Conservation (phyloP, 2,888 invertebrate genomes). For the Uropetala carovei region DNA sequence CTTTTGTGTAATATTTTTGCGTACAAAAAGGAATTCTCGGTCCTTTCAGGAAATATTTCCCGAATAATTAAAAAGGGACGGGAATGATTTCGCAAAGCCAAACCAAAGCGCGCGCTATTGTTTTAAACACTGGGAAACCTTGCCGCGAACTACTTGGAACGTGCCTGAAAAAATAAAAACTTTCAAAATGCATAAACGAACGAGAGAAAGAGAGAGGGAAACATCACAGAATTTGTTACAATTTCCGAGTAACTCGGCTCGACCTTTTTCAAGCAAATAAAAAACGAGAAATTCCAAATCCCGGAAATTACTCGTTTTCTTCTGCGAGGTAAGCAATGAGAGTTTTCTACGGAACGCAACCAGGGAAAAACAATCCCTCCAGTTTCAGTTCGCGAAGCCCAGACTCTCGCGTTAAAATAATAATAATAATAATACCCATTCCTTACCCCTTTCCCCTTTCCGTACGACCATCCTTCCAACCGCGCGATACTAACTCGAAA, state of each 20-base stretch:
- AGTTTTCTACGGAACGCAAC: neutral
- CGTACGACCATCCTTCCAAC: neutral
- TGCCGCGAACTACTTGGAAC: neutral
- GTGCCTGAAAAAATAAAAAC: neutral
- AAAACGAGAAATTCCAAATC: neutral
- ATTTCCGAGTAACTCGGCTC: neutral
- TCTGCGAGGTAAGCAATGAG: neutral
- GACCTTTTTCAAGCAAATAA: neutral
- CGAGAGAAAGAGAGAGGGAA: too few relatives aligned
- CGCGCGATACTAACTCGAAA: neutral
- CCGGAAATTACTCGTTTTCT: constrained; percentile 47
- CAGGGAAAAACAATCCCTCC: constrained; percentile 11
- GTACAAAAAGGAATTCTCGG: too few relatives aligned
- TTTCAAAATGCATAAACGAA: neutral
- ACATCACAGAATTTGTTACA: neutral
- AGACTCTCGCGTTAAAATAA: neutral
- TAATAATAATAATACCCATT: too few relatives aligned
- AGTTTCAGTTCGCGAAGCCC: neutral
- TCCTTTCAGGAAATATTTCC: neutral
- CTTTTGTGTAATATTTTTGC: too few relatives aligned
- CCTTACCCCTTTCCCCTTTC: neutral
- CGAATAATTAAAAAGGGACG: neutral
- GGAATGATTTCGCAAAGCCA: neutral
- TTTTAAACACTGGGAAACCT: neutral
- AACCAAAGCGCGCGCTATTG: neutral